phyloP scores from a whole-genome alignment of 2,888 invertebrate species.

The Dioctria linearis region DNA sequence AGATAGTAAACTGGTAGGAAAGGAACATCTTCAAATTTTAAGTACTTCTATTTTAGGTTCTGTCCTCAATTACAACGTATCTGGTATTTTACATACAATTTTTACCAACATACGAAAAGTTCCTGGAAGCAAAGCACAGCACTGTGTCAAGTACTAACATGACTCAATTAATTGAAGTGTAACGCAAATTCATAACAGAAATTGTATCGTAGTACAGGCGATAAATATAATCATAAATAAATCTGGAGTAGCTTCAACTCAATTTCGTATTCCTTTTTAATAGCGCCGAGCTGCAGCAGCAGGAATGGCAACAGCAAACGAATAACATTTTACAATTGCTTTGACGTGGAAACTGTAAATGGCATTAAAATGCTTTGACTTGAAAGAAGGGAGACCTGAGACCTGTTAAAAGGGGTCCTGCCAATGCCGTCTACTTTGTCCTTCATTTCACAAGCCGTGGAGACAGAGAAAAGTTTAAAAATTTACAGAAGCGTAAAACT shows the following conservation, averaged over 20 bases:
- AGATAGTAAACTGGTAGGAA: conserved; percentile 3
- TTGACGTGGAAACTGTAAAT: conserved; percentile 35
- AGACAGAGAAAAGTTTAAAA: conserved; percentile 39
- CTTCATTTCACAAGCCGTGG: conserved; percentile 29
- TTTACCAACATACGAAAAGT: background rate
- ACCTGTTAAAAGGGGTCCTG: background rate
- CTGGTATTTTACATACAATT: conserved; percentile 15
- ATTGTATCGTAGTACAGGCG: background rate
- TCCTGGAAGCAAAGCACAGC: background rate
- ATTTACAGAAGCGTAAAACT: conserved; percentile 35
- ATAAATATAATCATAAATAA: conserved; percentile 1
- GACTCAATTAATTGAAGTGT: conserved; percentile 19
- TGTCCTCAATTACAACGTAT: conserved; percentile 10
- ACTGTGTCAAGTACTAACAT: background rate
- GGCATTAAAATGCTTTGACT: conserved; percentile 35
- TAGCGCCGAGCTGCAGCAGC: no score
- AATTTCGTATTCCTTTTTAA: conserved; percentile 10
- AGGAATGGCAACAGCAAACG: conserved; percentile 10
- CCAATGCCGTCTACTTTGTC: conserved; percentile 15
- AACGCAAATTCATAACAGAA: conserved; percentile 22
- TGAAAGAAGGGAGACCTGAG: background rate
- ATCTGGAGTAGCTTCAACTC: conserved; percentile 21
- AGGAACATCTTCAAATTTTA: background rate
- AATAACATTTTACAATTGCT: conserved; percentile 28
- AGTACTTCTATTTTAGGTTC: background rate